phyloP scores from a whole-genome alignment of 92 coral and sea anemone genomes.

The Diadumene lineata region DNA sequence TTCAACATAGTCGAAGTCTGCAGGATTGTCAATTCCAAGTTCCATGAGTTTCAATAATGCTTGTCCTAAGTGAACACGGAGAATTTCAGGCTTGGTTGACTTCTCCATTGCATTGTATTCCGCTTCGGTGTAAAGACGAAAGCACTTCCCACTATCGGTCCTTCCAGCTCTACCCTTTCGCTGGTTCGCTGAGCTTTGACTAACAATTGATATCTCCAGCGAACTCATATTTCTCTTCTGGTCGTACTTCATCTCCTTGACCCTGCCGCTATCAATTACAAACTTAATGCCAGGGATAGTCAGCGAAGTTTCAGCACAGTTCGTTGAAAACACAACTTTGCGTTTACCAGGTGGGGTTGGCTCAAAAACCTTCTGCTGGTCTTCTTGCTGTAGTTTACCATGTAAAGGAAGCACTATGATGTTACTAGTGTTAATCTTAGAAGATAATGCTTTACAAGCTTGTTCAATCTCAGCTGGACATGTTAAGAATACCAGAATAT shows the following conservation, averaged over 20 bases:
- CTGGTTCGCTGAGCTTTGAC: constrained; percentile 94
- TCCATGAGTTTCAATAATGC: constrained; percentile 86
- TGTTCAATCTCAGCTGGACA: constrained; percentile 89
- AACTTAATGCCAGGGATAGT: constrained; percentile 91
- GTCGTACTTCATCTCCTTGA: constrained; percentile 90
- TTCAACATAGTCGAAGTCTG: constrained; percentile 81
- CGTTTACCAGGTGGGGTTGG: constrained; percentile 58
- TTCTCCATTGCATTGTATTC: constrained; percentile 73
- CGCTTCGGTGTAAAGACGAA: constrained; percentile 77
- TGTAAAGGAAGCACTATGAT: constrained; percentile 85
- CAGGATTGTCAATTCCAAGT: constrained; percentile 78
- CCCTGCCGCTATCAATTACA: constrained; percentile 92
- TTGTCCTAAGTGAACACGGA: constrained; percentile 87
- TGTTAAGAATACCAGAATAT: constrained; percentile 86
- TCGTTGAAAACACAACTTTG: constrained; percentile 88
- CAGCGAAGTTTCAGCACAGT: constrained; percentile 97
- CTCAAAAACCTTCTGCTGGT: constrained; percentile 73
- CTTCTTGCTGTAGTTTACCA: constrained; percentile 90
- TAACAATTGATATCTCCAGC: constrained; percentile 70
- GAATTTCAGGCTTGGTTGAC: constrained; percentile 79
- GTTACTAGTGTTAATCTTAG: constrained; percentile 22
- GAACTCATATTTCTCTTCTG: constrained; percentile 83
- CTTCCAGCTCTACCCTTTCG: constrained; percentile 96
- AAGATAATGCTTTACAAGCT: constrained; percentile 59
- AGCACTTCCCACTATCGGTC: constrained; percentile 90